Conservation (phyloP, 1,140 invertebrate genomes). For the Leptinotarsa undecemlineata region DNA sequence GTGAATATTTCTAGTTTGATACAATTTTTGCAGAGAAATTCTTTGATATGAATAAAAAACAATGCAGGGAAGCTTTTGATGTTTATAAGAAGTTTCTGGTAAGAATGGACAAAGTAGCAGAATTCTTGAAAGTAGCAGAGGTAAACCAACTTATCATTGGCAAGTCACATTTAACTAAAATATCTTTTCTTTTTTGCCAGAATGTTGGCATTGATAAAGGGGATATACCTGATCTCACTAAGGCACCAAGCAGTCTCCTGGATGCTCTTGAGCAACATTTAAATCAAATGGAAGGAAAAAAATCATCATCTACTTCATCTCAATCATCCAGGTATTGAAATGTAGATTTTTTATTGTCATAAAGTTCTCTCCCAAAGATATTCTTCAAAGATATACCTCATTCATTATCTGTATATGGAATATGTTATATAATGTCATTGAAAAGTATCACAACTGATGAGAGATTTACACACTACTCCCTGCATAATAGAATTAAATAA, state of each 20-base stretch:
- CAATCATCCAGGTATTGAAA: slow-evolving; percentile 71
- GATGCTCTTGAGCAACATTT: slow-evolving; percentile 98
- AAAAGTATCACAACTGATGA: not conserved
- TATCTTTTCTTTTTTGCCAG: slow-evolving; percentile 57
- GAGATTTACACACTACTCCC: not conserved
- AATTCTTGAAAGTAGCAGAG: slow-evolving; percentile 97
- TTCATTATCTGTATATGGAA: too few relatives aligned
- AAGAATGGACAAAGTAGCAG: slow-evolving; percentile 96
- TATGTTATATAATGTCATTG: not conserved
- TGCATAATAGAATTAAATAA: not conserved
- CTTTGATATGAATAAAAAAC: slow-evolving; percentile 99
- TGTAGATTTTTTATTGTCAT: too few relatives aligned
- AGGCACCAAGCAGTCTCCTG: slow-evolving; percentile 96
- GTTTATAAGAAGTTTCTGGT: slow-evolving; percentile 99
- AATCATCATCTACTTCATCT: slow-evolving; percentile 81
- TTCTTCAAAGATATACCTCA: too few relatives aligned
- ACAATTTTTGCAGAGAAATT: slow-evolving; percentile 78
- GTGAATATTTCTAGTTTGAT: too few relatives aligned
- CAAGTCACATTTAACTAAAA: too few relatives aligned
- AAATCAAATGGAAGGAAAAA: slow-evolving; percentile 89
- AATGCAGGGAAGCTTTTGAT: slow-evolving; percentile 95
- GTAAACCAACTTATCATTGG: slow-evolving; percentile 54
- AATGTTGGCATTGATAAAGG: slow-evolving; percentile 99
- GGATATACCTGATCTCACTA: slow-evolving; percentile 97
- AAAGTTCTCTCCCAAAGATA: too few relatives aligned